phyloP scores from a whole-genome alignment of 2,797 vertebrate genomes.

The Cyclura pinguis region DNA sequence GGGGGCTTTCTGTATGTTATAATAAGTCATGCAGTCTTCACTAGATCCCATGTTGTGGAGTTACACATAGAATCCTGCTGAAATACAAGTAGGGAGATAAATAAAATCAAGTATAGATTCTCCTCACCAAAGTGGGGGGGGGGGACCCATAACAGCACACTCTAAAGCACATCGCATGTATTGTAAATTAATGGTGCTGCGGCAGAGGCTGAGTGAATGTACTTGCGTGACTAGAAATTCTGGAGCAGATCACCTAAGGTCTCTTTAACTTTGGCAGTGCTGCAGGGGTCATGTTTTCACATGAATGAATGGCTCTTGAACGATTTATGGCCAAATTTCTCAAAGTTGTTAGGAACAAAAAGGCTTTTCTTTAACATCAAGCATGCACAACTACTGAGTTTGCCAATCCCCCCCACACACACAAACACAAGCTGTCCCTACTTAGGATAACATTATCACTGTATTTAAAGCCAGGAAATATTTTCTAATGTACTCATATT shows the following conservation, averaged over 20 bases:
- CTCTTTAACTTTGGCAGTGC: slow-evolving; percentile 27
- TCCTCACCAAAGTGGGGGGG: neutral
- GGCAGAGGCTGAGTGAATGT: neutral
- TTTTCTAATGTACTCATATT: neutral
- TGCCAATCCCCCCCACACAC: neutral
- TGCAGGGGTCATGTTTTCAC: slow-evolving; percentile 30
- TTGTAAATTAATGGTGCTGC: neutral
- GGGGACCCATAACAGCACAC: neutral
- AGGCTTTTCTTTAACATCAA: slow-evolving; percentile 33
- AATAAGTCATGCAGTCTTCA: neutral
- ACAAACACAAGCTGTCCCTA: neutral
- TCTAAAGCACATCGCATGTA: fast-evolving
- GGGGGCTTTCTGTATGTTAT: neutral
- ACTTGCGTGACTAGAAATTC: neutral
- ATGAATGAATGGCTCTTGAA: slow-evolving; percentile 26
- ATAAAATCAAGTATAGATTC: neutral
- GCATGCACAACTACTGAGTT: neutral
- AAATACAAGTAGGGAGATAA: neutral
- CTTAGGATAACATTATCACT: neutral
- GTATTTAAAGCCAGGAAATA: slow-evolving; percentile 21
- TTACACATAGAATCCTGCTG: slow-evolving; percentile 20
- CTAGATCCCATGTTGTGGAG: neutral
- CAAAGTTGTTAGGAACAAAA: slow-evolving; percentile 41
- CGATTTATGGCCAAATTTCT: slow-evolving; percentile 25
- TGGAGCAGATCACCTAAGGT: slow-evolving; percentile 14